Evolutionary conservation across 2,113 vertebrate genomes (phyloP).

Genomic region (Phodopus roborovskii): DNA sequence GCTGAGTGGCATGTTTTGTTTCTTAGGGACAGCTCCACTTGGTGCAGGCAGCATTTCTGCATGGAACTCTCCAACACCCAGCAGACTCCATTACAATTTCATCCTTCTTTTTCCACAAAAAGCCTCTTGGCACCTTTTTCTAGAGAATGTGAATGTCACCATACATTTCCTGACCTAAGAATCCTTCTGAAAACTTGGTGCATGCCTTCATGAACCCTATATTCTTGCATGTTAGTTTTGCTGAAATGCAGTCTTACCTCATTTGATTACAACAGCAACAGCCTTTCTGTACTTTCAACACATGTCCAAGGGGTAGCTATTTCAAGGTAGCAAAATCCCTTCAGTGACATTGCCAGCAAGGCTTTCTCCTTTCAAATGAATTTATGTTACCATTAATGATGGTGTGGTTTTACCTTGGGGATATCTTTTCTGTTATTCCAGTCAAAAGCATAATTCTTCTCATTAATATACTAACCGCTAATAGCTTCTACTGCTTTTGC

Average conservation of each 20-base stretch:
- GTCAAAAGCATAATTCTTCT: background rate
- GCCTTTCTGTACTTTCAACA: background rate
- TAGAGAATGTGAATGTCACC: background rate
- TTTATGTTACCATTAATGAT: background rate
- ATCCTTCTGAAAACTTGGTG: background rate
- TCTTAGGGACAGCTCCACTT: background rate
- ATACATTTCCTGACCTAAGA: background rate
- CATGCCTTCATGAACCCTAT: background rate
- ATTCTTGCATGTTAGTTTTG: background rate
- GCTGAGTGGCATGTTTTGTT: background rate
- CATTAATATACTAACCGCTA: background rate
- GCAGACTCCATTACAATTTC: background rate
- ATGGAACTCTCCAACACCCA: background rate
- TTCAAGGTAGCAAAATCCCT: no score
- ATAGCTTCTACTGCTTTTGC: background rate
- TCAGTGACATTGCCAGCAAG: background rate
- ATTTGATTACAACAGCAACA: no score
- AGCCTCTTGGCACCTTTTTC: no score
- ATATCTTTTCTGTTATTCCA: background rate
- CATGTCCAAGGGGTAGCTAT: background rate
- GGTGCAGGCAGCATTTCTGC: background rate
- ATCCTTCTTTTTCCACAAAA: background rate
- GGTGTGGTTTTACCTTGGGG: background rate
- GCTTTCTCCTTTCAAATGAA: background rate
- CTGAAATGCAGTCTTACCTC: background rate